Evolutionary conservation across 2,888 invertebrate genomes (phyloP).

Genomic region (Papilio protenor): DNA sequence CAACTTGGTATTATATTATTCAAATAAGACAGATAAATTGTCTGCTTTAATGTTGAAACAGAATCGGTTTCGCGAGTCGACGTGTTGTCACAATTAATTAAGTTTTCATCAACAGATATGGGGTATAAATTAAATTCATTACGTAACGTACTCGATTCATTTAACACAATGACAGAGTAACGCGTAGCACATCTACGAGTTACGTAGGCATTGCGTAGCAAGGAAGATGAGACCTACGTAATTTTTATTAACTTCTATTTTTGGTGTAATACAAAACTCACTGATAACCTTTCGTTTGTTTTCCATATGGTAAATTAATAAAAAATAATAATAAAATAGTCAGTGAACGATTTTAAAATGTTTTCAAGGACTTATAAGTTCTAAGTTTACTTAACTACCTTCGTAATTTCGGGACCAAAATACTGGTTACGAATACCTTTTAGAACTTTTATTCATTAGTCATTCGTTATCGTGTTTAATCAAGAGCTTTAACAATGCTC

Average conservation of each 20-base stretch:
- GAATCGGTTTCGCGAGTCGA: constrained; percentile 24
- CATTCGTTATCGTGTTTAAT: constrained; percentile 26
- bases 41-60: constrained; percentile 24
- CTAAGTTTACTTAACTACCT: background rate
- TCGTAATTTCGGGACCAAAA: background rate
- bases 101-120: constrained; percentile 36
- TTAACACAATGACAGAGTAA: constrained; percentile 8
- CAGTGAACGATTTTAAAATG: background rate
- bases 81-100: constrained; percentile 39
- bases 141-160: background rate
- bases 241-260: no score
- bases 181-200: constrained; percentile 11
- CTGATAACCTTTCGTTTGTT: no score
- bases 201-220: background rate
- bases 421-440: background rate
- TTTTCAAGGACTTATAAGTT: background rate
- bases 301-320: no score
- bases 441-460: constrained; percentile 13
- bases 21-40: constrained; percentile 10
- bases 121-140: constrained; percentile 34
- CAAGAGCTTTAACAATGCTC: constrained; percentile 16
- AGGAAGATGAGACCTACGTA: background rate
- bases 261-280: no score
- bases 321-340: background rate
- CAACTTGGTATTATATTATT: background rate